phyloP scores from a whole-genome alignment of 2,888 invertebrate species.

The Seladonia tumulorum region DNA sequence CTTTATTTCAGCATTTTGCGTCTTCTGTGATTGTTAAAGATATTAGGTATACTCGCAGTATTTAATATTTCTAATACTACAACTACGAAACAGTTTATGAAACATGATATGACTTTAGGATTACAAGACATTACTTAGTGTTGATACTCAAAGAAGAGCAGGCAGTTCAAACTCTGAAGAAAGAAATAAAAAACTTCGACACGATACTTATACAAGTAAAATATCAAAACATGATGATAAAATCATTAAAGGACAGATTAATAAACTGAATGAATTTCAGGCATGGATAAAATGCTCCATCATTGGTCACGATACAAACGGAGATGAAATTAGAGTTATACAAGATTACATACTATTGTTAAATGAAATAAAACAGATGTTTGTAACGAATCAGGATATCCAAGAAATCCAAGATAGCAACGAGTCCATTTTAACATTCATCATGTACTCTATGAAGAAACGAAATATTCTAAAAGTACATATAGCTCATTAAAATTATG shows the following conservation, averaged over 20 bases:
- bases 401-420: constrained; percentile 73
- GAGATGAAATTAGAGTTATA: constrained; percentile 70
- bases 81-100: constrained; percentile 12
- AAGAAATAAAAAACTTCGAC: constrained; percentile 76
- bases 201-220: constrained; percentile 77
- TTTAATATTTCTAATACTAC: neutral
- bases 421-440: constrained; percentile 76
- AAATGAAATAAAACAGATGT: constrained; percentile 75
- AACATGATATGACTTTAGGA: constrained; percentile 66
- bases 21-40: constrained; percentile 80
- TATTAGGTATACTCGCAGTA: constrained; percentile 70
- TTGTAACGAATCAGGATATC: constrained; percentile 68
- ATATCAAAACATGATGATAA: neutral
- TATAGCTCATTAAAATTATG: constrained; percentile 18
- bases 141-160: constrained; percentile 72
- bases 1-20: constrained; percentile 81
- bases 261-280: constrained; percentile 64
- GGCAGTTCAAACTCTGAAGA: constrained; percentile 71
- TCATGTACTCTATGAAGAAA: constrained; percentile 73
- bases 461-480: constrained; percentile 74
- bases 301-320: constrained; percentile 69
- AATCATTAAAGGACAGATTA: neutral
- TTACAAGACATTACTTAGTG: constrained; percentile 76
- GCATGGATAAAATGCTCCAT: constrained; percentile 81
- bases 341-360: constrained; percentile 73